phyloP scores from a whole-genome alignment of 2,797 vertebrate genomes.

The Acanthurus lineatus region DNA sequence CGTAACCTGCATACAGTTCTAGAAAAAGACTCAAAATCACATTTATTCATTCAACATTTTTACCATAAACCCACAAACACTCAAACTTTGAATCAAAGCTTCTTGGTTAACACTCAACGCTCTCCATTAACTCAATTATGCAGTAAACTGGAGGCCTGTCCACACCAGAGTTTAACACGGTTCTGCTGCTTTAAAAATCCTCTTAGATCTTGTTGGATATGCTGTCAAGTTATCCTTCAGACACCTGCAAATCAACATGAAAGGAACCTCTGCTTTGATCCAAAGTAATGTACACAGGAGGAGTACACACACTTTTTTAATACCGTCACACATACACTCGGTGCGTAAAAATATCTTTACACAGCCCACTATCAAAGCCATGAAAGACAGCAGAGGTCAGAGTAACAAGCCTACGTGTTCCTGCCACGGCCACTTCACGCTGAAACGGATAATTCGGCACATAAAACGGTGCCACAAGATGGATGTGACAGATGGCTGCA shows the following conservation, averaged over 20 bases:
- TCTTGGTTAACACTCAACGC: constrained; percentile 28
- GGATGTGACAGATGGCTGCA: constrained; percentile 48
- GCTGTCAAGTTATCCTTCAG: constrained; percentile 50
- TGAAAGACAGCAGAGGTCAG: constrained; percentile 56
- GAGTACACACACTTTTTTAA: constrained; percentile 6
- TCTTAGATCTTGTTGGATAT: constrained; percentile 34
- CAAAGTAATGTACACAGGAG: constrained; percentile 14
- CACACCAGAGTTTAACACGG: not conserved
- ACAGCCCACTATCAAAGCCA: constrained; percentile 54
- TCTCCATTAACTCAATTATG: constrained; percentile 42
- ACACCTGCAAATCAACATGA: constrained; percentile 68
- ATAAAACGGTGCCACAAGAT: constrained; percentile 37
- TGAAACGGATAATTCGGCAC: constrained; percentile 34
- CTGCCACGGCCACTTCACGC: constrained; percentile 34
- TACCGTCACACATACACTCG: constrained; percentile 7
- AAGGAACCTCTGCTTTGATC: constrained; percentile 69
- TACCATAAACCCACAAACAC: constrained; percentile 16
- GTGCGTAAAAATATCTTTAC: constrained; percentile 53
- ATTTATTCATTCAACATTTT: constrained; percentile 29
- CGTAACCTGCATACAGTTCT: constrained; percentile 13
- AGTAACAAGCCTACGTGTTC: constrained; percentile 20
- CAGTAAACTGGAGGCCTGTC: not conserved
- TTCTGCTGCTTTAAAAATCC: constrained; percentile 4
- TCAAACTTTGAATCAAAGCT: constrained; percentile 8
- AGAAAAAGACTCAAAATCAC: constrained; percentile 33